Conservation (phyloP, 1,140 invertebrate species). For the Onthophagus taurus region DNA sequence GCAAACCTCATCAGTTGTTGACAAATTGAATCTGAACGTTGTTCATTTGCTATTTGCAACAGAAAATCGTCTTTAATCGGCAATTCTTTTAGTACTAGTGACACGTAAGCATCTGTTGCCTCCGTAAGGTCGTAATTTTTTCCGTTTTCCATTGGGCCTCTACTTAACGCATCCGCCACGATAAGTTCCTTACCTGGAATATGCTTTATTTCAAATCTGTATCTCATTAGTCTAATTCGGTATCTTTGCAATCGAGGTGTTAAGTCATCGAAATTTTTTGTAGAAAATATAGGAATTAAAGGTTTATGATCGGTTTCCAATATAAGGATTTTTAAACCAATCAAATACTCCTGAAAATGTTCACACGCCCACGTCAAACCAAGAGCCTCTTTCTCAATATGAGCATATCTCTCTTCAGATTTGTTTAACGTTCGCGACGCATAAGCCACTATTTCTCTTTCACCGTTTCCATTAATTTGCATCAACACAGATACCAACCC, state of each 20-base stretch:
- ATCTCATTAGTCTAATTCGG: conserved; percentile 32
- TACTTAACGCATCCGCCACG: conserved; percentile 32
- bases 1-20: conserved; percentile 16
- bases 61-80: conserved; percentile 15
- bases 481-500: conserved; percentile 11
- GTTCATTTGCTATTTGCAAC: conserved; percentile 17
- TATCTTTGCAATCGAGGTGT: conserved; percentile 36
- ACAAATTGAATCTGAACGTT: conserved; percentile 18
- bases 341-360: conserved; percentile 33
- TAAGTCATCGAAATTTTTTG: conserved; percentile 31
- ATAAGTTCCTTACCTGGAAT: conserved; percentile 28
- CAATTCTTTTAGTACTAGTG: conserved; percentile 1
- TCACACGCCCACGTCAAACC: conserved; percentile 30
- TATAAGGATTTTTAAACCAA: conserved; percentile 14
- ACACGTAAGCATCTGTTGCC: conserved; percentile 5
- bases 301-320: conserved; percentile 33
- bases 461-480: conserved; percentile 9
- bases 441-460: conserved; percentile 34
- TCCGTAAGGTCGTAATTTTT: conserved; percentile 11
- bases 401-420: conserved; percentile 35
- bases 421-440: conserved; percentile 29
- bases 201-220: conserved; percentile 29
- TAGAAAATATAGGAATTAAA: conserved; percentile 23
- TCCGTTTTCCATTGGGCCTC: conserved; percentile 15
- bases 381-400: conserved; percentile 39